Evolutionary conservation across 2,888 invertebrate species (phyloP).

Genomic region (Fragum whitleyi): DNA sequence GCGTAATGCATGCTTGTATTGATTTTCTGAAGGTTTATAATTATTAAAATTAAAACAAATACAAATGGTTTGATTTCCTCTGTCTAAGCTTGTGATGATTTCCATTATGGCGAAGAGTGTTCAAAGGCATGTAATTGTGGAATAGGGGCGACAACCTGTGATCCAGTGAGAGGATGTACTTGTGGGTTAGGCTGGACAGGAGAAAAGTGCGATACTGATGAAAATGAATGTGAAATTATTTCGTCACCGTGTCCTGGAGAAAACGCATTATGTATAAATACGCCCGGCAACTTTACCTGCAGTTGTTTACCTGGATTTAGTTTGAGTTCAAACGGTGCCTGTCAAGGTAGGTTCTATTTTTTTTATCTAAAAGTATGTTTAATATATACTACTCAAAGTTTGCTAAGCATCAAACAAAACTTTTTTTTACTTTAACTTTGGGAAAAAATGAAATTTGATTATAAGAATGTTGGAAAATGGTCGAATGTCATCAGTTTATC

Average conservation of each 20-base stretch:
- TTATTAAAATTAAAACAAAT: too few species aligned
- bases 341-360: constrained; percentile 26
- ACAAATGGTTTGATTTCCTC: background rate
- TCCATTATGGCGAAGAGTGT: constrained; percentile 57
- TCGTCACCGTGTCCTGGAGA: constrained; percentile 36
- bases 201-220: constrained; percentile 47
- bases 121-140: constrained; percentile 57
- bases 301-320: constrained; percentile 54
- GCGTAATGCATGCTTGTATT: too few species aligned
- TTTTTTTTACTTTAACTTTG: too few species aligned
- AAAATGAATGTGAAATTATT: constrained; percentile 51
- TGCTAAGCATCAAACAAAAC: too few species aligned
- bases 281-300: constrained; percentile 47
- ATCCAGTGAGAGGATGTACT: constrained; percentile 48
- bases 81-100: constrained; percentile 49
- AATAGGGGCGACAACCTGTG: constrained; percentile 42
- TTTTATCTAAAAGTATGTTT: too few species aligned
- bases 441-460: too few species aligned
- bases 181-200: constrained; percentile 62
- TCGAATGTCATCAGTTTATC: too few species aligned
- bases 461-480: too few species aligned
- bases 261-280: constrained; percentile 55
- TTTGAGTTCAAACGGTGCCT: constrained; percentile 24
- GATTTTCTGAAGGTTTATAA: too few species aligned
- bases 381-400: too few species aligned